phyloP scores from a whole-genome alignment of 1,140 invertebrate species.

The Sitobion miscanthi region DNA sequence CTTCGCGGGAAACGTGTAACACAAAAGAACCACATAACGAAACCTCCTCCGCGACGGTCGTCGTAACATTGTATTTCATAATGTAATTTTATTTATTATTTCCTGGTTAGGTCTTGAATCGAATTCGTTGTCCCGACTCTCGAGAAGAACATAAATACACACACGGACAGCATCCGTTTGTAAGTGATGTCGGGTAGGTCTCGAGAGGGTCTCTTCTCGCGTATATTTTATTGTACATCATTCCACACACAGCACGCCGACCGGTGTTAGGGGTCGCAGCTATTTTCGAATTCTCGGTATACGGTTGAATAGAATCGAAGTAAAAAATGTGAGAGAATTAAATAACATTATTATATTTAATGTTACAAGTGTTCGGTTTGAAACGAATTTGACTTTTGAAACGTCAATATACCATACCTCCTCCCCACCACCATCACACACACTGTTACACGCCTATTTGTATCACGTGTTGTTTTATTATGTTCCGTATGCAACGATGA shows the following conservation, averaged over 20 bases:
- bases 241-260: neutral
- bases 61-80: neutral
- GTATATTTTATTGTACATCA: neutral
- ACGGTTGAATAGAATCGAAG: neutral
- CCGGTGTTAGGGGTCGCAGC: neutral
- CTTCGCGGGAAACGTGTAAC: neutral
- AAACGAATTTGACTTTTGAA: constrained; percentile 14
- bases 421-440: neutral
- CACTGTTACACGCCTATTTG: neutral
- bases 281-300: neutral
- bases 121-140: neutral
- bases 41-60: neutral
- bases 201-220: neutral
- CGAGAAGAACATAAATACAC: neutral
- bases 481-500: neutral
- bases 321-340: neutral
- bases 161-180: neutral
- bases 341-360: too few relatives aligned
- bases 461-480: neutral
- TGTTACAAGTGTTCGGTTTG: neutral
- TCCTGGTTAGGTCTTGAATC: neutral
- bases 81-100: constrained; percentile 38
- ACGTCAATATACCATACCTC: neutral
- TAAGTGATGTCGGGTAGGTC: neutral
- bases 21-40: constrained; percentile 9